phyloP scores from a whole-genome alignment of 30 jellyfish, hydroid and myxozoan genomes.

The Turritopsis rubra region DNA sequence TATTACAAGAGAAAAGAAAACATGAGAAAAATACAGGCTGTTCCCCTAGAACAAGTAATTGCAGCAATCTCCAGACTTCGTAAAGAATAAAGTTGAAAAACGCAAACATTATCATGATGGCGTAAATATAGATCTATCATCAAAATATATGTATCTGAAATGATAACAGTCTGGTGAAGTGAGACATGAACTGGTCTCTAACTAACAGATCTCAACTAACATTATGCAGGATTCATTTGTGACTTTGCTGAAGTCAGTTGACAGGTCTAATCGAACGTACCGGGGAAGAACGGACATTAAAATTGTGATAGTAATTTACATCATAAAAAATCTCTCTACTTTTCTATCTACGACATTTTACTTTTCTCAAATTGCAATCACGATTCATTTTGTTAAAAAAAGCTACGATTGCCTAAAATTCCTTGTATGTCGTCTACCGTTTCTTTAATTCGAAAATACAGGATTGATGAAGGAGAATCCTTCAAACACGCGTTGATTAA shows the following conservation, averaged over 20 bases:
- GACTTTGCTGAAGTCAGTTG: not conserved
- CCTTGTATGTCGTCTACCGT: not conserved
- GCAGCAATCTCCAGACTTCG: too few species aligned
- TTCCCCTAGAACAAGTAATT: too few species aligned
- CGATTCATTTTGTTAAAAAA: not conserved
- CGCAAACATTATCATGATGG: not conserved
- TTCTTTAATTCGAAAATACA: not conserved
- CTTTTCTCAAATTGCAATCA: not conserved
- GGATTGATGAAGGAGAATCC: slow-evolving; percentile 85
- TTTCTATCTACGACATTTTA: not conserved
- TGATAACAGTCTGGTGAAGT: not conserved
- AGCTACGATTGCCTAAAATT: not conserved
- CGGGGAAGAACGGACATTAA: not conserved
- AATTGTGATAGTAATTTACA: not conserved
- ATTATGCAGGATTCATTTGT: not conserved
- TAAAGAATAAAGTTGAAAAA: not conserved
- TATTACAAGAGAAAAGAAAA: too few species aligned
- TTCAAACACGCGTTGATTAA: slow-evolving; percentile 89
- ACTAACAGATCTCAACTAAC: not conserved
- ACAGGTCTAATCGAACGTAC: not conserved
- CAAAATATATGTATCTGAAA: too few species aligned
- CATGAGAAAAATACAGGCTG: too few species aligned
- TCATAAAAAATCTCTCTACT: not conserved
- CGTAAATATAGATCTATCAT: not conserved
- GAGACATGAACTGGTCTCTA: not conserved